A percentile compares a stretch with the other conserved stretches of the same genome.
These are phyloP conservation scores for Brienomyrus brachyistius DNA, from an alignment of 2,113 vertebrate species.

Conservation along the genomic window DNA sequence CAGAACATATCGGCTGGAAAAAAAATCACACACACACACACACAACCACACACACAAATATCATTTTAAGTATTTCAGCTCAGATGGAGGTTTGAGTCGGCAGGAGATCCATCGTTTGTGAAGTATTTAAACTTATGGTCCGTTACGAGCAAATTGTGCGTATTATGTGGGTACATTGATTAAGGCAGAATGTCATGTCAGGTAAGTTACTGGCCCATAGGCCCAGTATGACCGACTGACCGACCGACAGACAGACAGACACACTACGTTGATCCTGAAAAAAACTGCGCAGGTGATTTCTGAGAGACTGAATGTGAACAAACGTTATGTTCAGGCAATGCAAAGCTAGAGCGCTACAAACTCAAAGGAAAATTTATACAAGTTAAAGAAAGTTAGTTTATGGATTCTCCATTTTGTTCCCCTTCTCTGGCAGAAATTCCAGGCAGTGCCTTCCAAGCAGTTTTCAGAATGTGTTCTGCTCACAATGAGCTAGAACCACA, in stretches of 20 bases:
- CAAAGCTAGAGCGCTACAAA: neutral
- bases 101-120: neutral
- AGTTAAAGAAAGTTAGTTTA: neutral
- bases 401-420: neutral
- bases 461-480: neutral
- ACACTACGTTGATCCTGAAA: neutral
- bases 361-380: neutral
- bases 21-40: neutral
- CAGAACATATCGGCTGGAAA: neutral
- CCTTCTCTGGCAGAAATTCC: neutral
- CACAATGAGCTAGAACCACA: neutral
- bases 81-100: neutral
- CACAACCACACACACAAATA: neutral
- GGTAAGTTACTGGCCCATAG: neutral
- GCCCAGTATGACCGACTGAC: neutral
- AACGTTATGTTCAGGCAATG: neutral
- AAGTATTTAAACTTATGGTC: neutral
- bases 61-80: neutral
- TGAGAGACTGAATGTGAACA: neutral
- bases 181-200: neutral
- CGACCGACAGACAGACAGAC: too few relatives aligned
- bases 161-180: neutral
- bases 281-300: neutral
- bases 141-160: neutral
- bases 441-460: neutral